A percentile compares a stretch with the other conserved stretches of the same genome.
Evolutionary conservation across 2,797 vertebrate species (phyloP).

Genomic region (Aulostomus chinensis): DNA sequence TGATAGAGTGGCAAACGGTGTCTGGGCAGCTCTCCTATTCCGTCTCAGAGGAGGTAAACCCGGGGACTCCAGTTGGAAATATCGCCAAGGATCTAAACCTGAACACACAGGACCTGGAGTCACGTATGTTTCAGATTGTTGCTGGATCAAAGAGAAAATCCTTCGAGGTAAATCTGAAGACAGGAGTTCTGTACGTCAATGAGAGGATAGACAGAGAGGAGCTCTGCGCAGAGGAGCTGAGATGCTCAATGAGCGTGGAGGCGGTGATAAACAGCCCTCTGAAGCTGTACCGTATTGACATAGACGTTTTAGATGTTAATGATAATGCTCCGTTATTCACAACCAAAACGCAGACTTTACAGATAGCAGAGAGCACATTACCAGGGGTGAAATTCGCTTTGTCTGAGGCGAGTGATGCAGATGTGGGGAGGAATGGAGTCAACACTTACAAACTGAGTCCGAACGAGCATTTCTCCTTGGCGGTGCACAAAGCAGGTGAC

Average conservation of each 20-base stretch:
- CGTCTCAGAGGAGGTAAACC: constrained; percentile 85
- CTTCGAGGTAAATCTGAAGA: constrained; percentile 75
- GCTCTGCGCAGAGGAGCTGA: constrained; percentile 65
- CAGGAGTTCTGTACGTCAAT: constrained; percentile 73
- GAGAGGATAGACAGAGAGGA: constrained; percentile 77
- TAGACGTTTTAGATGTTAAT: constrained; percentile 73
- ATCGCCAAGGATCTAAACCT: constrained; percentile 85
- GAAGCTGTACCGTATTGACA: constrained; percentile 74
- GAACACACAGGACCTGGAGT: constrained; percentile 83
- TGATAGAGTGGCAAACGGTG: constrained; percentile 48
- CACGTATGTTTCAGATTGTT: constrained; percentile 82
- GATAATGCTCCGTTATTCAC: constrained; percentile 68
- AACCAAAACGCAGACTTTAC: constrained; percentile 40
- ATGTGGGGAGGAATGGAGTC: constrained; percentile 83
- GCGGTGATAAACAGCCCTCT: constrained; percentile 80
- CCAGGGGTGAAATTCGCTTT: constrained; percentile 84
- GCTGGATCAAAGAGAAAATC: constrained; percentile 77
- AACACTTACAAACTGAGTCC: constrained; percentile 84
- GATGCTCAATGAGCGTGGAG: constrained; percentile 76
- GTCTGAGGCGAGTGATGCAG: constrained; percentile 85
- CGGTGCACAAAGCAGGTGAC: constrained; percentile 60
- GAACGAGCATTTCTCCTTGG: constrained; percentile 84
- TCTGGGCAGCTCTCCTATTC: constrained; percentile 81
- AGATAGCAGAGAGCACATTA: constrained; percentile 67
- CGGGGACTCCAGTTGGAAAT: constrained; percentile 85